A percentile compares a stretch with the other conserved stretches of the same genome.
These are phyloP conservation scores for Tyrannus savana DNA, from an alignment of 2,113 vertebrate genomes.

Conservation along the genomic window DNA sequence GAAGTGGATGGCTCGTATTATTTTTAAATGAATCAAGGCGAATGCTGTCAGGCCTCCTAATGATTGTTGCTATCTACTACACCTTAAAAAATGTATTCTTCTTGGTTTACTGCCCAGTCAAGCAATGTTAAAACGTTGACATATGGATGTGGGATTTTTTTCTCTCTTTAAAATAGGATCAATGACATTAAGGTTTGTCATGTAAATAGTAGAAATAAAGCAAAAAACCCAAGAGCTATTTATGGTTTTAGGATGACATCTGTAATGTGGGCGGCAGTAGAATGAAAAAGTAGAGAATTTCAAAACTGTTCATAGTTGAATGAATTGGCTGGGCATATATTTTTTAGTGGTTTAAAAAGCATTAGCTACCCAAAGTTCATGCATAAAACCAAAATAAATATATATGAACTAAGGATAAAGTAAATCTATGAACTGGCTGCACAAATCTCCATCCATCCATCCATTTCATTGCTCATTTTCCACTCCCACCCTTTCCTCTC, in stretches of 20 bases:
- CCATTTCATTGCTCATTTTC: background rate
- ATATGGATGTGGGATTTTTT: conserved; percentile 55
- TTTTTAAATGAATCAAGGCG: background rate
- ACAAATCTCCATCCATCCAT: background rate
- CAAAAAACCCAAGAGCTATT: conserved; percentile 10
- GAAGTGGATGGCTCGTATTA: background rate
- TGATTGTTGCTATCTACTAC: background rate
- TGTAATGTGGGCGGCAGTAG: conserved; percentile 51
- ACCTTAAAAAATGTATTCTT: background rate
- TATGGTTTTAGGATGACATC: conserved; percentile 53
- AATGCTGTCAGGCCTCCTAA: background rate
- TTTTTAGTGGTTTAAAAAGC: conserved; percentile 21
- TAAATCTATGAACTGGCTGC: background rate
- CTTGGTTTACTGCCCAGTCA: conserved; percentile 13
- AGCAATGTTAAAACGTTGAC: background rate
- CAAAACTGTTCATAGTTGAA: conserved; percentile 15
- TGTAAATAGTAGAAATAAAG: conserved; percentile 54
- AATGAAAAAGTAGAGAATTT: conserved; percentile 54
- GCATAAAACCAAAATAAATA: background rate
- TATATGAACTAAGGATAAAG: background rate
- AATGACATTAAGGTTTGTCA: conserved; percentile 44
- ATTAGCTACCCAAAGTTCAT: background rate
- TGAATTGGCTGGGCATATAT: conserved; percentile 31
- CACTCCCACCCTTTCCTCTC: background rate
- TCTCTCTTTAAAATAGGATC: conserved; percentile 40